Evolutionary conservation across 2,113 vertebrate species (phyloP).

Genomic region (Takifugu bimaculatus): DNA sequence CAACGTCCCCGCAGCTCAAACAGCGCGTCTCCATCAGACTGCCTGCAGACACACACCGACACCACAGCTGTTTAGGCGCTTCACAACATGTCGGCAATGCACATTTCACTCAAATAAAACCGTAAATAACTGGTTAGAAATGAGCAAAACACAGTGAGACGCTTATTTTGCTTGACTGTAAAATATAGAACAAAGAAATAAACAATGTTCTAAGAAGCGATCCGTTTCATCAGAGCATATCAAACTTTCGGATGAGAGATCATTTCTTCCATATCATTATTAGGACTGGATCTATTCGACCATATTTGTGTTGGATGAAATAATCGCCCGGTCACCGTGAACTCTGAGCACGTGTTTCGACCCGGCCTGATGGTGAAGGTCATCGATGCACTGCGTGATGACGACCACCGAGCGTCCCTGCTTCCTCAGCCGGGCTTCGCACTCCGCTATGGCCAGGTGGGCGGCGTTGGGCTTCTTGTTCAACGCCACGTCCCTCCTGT

Average conservation of each 20-base stretch:
- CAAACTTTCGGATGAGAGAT: background rate
- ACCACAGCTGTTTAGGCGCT: conserved; percentile 27
- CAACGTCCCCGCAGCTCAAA: conserved; percentile 83
- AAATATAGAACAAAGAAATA: too few species aligned
- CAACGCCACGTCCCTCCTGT: conserved; percentile 83
- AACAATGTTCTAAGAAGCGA: too few species aligned
- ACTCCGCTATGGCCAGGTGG: conserved; percentile 86
- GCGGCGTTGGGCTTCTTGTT: conserved; percentile 81
- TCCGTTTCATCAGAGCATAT: too few species aligned
- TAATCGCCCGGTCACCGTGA: conserved; percentile 75
- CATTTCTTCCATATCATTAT: background rate
- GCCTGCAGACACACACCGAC: conserved; percentile 71
- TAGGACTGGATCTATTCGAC: background rate
- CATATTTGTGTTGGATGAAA: background rate
- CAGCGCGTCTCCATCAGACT: conserved; percentile 94
- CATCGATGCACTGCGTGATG: conserved; percentile 94
- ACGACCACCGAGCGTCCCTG: conserved; percentile 85
- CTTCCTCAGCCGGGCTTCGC: conserved; percentile 81
- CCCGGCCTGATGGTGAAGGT: conserved; percentile 89
- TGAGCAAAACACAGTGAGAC: too few species aligned
- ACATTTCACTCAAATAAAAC: background rate
- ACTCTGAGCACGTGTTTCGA: conserved; percentile 88
- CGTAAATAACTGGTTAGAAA: too few species aligned
- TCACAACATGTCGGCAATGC: background rate
- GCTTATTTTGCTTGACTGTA: too few species aligned